These are phyloP conservation scores for Pipra filicauda DNA, from an alignment of 2,113 vertebrate genomes.

Conservation along the genomic window DNA sequence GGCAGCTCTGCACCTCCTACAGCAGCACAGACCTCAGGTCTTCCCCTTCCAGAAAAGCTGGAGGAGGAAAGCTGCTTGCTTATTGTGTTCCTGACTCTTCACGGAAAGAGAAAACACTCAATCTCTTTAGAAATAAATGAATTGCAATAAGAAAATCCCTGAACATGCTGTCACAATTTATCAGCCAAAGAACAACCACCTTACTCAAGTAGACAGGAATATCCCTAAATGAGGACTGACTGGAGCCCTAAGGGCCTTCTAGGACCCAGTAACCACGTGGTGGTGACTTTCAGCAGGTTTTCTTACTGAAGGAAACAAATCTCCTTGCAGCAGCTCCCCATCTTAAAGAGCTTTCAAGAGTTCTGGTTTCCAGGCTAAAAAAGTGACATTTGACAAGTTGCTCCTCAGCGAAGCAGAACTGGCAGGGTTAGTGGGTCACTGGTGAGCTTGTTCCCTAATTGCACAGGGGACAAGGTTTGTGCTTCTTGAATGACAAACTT, in stretches of 20 bases:
- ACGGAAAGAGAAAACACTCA: not conserved
- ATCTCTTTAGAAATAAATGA: not conserved
- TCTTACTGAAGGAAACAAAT: conserved; percentile 1
- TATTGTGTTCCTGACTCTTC: not conserved
- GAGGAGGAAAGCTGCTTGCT: not conserved
- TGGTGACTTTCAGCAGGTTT: not conserved
- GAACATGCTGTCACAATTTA: not conserved
- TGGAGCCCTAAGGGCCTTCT: not conserved
- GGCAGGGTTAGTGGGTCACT: not conserved
- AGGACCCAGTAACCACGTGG: not conserved
- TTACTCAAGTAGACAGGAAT: not conserved
- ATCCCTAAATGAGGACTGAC: not conserved
- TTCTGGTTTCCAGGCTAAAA: not conserved
- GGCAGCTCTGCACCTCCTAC: not conserved
- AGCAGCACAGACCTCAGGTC: not conserved
- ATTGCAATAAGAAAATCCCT: not conserved
- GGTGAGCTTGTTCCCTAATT: conserved; percentile 27
- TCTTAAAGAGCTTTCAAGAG: conserved; percentile 23
- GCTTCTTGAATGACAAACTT: not conserved
- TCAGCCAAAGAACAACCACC: not conserved
- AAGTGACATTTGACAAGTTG: conserved; percentile 36
- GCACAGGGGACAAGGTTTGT: not conserved
- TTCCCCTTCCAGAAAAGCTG: not conserved
- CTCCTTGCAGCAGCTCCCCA: not conserved
- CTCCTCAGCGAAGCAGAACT: not conserved